A percentile compares a stretch with the other conserved stretches of the same genome.
These are phyloP conservation scores for Tenebrosternarchus preto DNA, from an alignment of 2,113 vertebrate genomes.

Conservation along the genomic window DNA sequence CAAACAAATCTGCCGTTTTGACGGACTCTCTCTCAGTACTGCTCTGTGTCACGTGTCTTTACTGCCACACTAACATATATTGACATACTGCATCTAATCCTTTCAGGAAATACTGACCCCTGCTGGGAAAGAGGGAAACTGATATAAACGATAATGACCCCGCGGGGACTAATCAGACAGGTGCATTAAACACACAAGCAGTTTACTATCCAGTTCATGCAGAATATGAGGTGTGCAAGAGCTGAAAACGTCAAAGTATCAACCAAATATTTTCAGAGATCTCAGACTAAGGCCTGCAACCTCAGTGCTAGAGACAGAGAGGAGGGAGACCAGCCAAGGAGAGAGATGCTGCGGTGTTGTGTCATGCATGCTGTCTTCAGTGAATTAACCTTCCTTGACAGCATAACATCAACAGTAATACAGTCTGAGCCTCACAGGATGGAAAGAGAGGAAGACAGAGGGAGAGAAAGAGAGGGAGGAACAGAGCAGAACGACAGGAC, in stretches of 20 bases:
- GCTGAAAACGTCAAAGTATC: neutral
- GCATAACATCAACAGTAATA: slow-evolving; percentile 23
- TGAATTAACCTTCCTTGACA: slow-evolving; percentile 23
- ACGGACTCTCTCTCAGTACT: too few relatives aligned
- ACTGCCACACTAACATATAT: neutral
- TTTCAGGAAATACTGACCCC: slow-evolving; percentile 32
- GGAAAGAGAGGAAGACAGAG: neutral
- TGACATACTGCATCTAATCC: neutral
- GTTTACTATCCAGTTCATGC: neutral
- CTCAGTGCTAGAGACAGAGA: neutral
- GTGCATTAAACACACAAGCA: neutral
- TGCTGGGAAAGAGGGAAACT: slow-evolving; percentile 27
- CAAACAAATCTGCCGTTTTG: neutral
- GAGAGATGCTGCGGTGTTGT: neutral
- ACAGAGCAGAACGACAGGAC: neutral
- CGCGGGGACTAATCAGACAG: neutral
- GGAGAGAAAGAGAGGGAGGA: neutral
- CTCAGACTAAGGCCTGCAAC: neutral
- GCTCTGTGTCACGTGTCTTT: neutral
- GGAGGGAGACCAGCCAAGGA: neutral
- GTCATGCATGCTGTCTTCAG: neutral
- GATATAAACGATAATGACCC: neutral
- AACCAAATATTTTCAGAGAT: neutral
- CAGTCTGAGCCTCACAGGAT: neutral
- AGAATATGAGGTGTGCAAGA: neutral